Percentiles rank a stretch among this genome's conserved stretches.
Evolutionary conservation across 1,140 invertebrate genomes (phyloP).

Genomic region (Drosophila insularis): DNA sequence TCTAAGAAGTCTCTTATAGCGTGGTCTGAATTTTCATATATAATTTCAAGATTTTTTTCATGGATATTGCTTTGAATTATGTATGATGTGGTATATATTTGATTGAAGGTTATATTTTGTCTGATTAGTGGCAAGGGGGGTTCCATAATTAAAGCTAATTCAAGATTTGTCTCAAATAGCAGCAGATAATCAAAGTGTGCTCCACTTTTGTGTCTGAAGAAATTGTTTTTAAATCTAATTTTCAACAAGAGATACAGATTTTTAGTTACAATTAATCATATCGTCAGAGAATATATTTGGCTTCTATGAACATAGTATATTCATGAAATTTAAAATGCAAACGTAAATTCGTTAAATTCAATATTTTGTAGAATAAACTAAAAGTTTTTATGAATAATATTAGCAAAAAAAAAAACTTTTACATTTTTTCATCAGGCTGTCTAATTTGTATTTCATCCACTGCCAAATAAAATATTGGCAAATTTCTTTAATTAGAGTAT

Average conservation of each 20-base stretch:
- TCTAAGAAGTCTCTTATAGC: slow-evolving; percentile 20
- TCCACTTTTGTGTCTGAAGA: background rate
- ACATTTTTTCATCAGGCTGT: too few species aligned
- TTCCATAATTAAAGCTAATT: slow-evolving; percentile 14
- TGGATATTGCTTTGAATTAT: slow-evolving; percentile 57
- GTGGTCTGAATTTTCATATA: slow-evolving; percentile 29
- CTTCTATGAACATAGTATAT: too few species aligned
- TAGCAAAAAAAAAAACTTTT: too few species aligned
- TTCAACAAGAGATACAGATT: background rate
- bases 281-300: too few species aligned
- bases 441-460: too few species aligned
- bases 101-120: slow-evolving; percentile 46
- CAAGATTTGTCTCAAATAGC: background rate
- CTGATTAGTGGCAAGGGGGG: background rate
- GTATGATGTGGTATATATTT: slow-evolving; percentile 35
- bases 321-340: too few species aligned
- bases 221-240: background rate
- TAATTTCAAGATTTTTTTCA: slow-evolving; percentile 24
- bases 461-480: too few species aligned
- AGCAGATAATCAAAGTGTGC: background rate
- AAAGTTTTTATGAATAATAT: too few species aligned
- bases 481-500: background rate
- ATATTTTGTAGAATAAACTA: too few species aligned
- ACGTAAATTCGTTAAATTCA: too few species aligned
- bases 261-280: background rate